Evolutionary conservation across 2,113 vertebrate genomes (phyloP).

Genomic region (Otolemur garnettii): DNA sequence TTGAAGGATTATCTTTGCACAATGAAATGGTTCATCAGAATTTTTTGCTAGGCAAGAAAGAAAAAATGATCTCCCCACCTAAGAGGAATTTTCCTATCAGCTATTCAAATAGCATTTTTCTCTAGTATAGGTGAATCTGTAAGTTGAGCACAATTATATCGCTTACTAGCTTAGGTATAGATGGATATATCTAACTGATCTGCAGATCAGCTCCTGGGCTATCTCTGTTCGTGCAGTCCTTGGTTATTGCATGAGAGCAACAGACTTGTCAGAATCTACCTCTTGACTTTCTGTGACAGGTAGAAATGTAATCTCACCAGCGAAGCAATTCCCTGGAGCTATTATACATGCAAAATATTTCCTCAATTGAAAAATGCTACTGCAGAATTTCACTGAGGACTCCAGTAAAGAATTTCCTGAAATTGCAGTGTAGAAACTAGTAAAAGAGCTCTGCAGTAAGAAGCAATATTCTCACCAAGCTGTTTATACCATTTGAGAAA

Average conservation of each 20-base stretch:
- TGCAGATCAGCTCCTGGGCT: not conserved
- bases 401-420: conserved; percentile 64
- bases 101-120: conserved; percentile 15
- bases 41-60: conserved; percentile 40
- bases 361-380: conserved; percentile 53
- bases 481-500: conserved; percentile 61
- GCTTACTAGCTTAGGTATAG: not conserved
- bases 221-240: not conserved
- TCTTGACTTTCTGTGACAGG: conserved; percentile 63
- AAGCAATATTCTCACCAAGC: conserved; percentile 62
- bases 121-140: not conserved
- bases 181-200: not conserved
- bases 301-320: conserved; percentile 65
- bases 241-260: not conserved
- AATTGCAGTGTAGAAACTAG: conserved; percentile 28
- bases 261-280: conserved; percentile 42
- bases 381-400: conserved; percentile 65
- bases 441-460: conserved; percentile 20
- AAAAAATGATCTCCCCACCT: not conserved
- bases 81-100: conserved; percentile 50
- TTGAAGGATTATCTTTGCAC: conserved; percentile 33
- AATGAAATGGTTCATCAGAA: conserved; percentile 13
- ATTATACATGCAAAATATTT: conserved; percentile 73
- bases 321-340: conserved; percentile 61
- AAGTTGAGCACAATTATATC: not conserved